Conservation (phyloP, 2,113 vertebrate species). For the Fukomys damarensis region DNA sequence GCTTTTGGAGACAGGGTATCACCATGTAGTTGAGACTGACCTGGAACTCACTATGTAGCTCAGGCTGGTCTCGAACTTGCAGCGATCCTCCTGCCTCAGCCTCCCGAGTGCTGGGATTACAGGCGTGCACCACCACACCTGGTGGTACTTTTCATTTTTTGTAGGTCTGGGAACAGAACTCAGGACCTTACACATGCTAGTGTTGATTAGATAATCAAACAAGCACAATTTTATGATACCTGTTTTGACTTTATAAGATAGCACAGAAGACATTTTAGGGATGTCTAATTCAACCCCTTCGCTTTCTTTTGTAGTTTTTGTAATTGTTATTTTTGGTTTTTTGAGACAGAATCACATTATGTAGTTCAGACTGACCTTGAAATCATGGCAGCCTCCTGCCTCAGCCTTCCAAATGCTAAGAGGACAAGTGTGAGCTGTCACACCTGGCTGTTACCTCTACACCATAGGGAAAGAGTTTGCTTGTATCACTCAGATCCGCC, state of each 20-base stretch:
- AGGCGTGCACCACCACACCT: too few relatives aligned
- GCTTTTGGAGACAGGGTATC: too few relatives aligned
- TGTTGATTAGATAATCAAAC: not conserved
- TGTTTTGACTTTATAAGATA: constrained; percentile 22
- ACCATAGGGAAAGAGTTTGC: not conserved
- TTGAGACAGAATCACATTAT: too few relatives aligned
- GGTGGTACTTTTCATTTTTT: not conserved
- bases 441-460: not conserved
- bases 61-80: too few relatives aligned
- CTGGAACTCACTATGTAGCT: too few relatives aligned
- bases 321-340: too few relatives aligned
- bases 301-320: not conserved
- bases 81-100: too few relatives aligned
- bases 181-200: not conserved
- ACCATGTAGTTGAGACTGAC: too few relatives aligned
- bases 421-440: not conserved
- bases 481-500: not conserved
- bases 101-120: too few relatives aligned
- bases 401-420: too few relatives aligned
- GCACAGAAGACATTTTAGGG: not conserved
- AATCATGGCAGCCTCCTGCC: too few relatives aligned
- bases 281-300: not conserved
- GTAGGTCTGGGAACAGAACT: not conserved
- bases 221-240: not conserved
- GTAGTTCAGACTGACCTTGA: too few relatives aligned